Base-by-base conservation (phyloP, 2,113 vertebrate species). In the Epinephelus fuscoguttatus region DNA sequence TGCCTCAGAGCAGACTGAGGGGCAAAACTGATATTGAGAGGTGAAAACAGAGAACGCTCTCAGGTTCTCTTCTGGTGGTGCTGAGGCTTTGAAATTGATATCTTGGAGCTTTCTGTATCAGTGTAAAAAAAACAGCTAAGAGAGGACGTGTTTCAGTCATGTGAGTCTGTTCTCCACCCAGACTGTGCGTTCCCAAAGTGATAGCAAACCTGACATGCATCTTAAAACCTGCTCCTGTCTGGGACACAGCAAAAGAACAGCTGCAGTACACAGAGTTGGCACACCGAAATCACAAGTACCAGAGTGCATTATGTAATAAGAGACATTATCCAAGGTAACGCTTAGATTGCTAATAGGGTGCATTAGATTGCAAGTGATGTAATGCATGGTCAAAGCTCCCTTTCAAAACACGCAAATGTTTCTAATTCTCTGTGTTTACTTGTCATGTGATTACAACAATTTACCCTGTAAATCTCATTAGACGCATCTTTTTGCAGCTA, bases 141-240 rank as follows among this genome's bases (percentile, higher is more conserved):
- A 74, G 64, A 61, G 37, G 63, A 40, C 45, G 59, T 61, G 74
- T 70, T 56, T 2, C 17, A 45, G 50, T 68, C 57, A 25, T 52
- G 71, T 69, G 62, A 84, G 50, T 47, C 56, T 57, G 47, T 23
- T 60, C 73, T 59, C 70, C 73, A 37, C 69, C 57, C 85, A 50
- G 70, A 33, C 68, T 30, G 42, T 37, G 61, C 4, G 6, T 55
- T 69, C 64, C 63, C 75, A 67, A 60, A 84, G 77, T 66, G 77
- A 78, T 77, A 47, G 49, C 69, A 83, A 71, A 84, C 80, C 77
- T 88, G 78, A 87, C 96, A 57, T 96, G 97, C 0, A 96, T 98
- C 89, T 95, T 97, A 88, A 97, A 96, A 81, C 95, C 96, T 7
- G 96, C 96, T 42, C 96, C 96, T 57, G 96, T 96, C 19, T 27